These are phyloP conservation scores for Acanthopagrus latus DNA, from an alignment of 2,797 vertebrate genomes.

Conservation along the genomic window DNA sequence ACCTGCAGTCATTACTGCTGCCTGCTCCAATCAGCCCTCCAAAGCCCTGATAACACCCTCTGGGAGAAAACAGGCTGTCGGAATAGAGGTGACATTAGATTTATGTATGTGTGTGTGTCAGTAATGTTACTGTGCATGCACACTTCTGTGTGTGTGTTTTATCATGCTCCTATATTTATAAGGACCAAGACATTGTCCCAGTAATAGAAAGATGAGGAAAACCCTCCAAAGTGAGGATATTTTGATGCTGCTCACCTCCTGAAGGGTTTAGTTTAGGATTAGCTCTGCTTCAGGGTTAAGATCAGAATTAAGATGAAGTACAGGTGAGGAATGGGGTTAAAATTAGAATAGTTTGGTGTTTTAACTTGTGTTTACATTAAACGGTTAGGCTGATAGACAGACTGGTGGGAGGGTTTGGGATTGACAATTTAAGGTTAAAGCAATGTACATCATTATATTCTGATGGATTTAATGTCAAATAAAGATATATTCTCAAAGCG, in stretches of 20 bases:
- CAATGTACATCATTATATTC: neutral
- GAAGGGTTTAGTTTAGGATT: slow-evolving; percentile 51
- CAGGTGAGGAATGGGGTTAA: slow-evolving; percentile 28
- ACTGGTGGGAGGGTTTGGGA: neutral
- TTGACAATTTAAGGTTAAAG: slow-evolving; percentile 15
- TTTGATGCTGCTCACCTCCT: slow-evolving; percentile 16
- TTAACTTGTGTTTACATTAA: slow-evolving; percentile 21
- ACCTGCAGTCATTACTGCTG: slow-evolving; percentile 75
- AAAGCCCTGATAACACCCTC: slow-evolving; percentile 67
- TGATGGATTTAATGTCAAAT: slow-evolving; percentile 4
- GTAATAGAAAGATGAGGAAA: slow-evolving; percentile 10
- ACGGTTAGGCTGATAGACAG: neutral
- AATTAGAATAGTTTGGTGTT: neutral
- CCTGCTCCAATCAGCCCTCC: slow-evolving; percentile 71
- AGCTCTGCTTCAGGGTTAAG: slow-evolving; percentile 34
- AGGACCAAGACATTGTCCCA: slow-evolving; percentile 25
- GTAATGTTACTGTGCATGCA: slow-evolving; percentile 7
- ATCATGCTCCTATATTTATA: slow-evolving; percentile 39
- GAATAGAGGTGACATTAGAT: slow-evolving; percentile 65
- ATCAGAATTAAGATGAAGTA: slow-evolving; percentile 57
- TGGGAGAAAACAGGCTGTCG: slow-evolving; percentile 53
- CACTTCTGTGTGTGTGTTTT: slow-evolving; percentile 28
- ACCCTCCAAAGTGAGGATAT: neutral
- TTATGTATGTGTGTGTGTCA: slow-evolving; percentile 51
- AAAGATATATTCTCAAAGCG: slow-evolving; percentile 3